These are phyloP conservation scores for Eristalis arbustorum DNA, from an alignment of 2,888 invertebrate genomes.

Conservation along the genomic window DNA sequence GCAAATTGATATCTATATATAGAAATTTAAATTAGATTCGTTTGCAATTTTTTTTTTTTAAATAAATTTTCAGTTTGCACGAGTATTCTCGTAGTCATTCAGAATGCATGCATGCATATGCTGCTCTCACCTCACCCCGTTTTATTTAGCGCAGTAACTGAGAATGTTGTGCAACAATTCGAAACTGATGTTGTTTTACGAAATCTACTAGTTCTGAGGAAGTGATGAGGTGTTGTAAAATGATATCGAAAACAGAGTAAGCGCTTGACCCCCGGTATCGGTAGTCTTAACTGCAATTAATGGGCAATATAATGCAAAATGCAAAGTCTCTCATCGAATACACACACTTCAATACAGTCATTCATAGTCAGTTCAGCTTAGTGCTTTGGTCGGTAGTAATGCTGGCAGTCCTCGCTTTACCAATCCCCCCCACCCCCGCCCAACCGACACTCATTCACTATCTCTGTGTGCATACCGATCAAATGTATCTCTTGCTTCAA, in stretches of 20 bases:
- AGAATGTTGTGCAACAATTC: conserved; percentile 48
- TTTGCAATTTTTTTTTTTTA: conserved; percentile 47
- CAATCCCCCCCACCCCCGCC: not conserved
- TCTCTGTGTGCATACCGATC: conserved; percentile 5
- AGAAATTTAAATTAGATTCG: conserved; percentile 67
- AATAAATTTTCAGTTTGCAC: conserved; percentile 10
- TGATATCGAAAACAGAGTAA: conserved; percentile 24
- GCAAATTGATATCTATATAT: conserved; percentile 65
- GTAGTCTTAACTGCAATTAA: conserved; percentile 18
- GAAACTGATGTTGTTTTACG: not conserved
- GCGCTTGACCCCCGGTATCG: not conserved
- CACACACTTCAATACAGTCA: not conserved
- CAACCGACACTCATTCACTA: not conserved
- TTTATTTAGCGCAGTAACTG: conserved; percentile 59
- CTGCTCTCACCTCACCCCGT: not conserved
- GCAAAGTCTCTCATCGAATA: not conserved
- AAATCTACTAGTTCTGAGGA: conserved; percentile 48
- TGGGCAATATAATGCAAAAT: not conserved
- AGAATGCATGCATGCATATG: conserved; percentile 27
- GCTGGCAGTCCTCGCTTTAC: not conserved
- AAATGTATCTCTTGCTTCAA: conserved; percentile 54
- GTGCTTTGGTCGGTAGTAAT: conserved; percentile 5
- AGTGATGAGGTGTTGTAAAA: conserved; percentile 59
- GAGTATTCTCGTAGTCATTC: not conserved
- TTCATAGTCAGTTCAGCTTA: not conserved